A percentile compares a stretch with the other conserved stretches of the same genome.
Evolutionary conservation across 2,888 invertebrate genomes (phyloP).

Genomic region (Drosophila mayaguana): DNA sequence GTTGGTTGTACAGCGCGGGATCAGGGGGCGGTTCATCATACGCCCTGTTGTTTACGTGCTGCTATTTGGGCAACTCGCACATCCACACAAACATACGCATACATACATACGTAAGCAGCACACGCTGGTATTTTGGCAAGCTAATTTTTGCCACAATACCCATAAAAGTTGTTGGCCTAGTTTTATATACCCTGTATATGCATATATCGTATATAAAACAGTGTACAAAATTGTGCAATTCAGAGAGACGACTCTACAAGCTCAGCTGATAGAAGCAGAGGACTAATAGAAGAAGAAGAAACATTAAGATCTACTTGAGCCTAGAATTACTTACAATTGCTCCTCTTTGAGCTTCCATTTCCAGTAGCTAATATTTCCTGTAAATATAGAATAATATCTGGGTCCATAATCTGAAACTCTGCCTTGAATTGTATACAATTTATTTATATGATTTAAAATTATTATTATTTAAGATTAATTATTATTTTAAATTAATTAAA

Average conservation of each 20-base stretch:
- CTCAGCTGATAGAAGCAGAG: neutral
- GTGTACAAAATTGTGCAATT: neutral
- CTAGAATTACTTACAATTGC: neutral
- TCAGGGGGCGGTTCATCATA: slow-evolving; percentile 33
- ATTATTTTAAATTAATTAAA: no score
- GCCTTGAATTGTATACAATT: no score
- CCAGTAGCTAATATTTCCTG: no score
- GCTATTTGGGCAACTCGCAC: slow-evolving; percentile 34
- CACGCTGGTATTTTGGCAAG: slow-evolving; percentile 40
- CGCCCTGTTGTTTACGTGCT: slow-evolving; percentile 59
- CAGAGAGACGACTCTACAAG: neutral
- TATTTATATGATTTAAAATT: no score
- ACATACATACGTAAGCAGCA: neutral
- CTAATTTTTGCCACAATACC: slow-evolving; percentile 65
- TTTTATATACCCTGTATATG: slow-evolving; percentile 9
- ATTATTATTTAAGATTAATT: no score
- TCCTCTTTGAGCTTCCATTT: neutral
- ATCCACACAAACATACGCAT: slow-evolving; percentile 1
- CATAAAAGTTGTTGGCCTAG: slow-evolving; percentile 50
- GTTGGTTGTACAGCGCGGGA: slow-evolving; percentile 38
- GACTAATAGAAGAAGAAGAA: neutral
- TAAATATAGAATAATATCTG: no score
- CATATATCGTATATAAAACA: neutral
- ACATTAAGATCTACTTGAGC: neutral
- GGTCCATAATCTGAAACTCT: no score